Percentiles rank a stretch among this genome's conserved stretches.
Conservation (phyloP, 2,113 vertebrate species). For the Pampusana beccarii region DNA sequence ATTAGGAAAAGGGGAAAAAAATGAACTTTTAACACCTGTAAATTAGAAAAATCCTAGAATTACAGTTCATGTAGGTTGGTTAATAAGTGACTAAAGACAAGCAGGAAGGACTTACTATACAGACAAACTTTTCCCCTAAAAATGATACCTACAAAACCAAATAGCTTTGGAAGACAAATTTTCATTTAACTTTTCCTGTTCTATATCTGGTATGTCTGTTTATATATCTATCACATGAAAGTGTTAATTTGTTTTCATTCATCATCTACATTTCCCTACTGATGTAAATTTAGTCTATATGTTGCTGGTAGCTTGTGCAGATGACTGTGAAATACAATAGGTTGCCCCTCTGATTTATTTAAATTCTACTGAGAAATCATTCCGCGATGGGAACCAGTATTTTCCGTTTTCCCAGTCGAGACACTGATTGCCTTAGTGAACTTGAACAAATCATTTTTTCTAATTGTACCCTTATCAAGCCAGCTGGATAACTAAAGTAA, state of each 20-base stretch:
- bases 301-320: not conserved
- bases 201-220: not conserved
- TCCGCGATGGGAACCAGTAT: not conserved
- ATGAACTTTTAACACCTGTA: not conserved
- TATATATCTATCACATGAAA: not conserved
- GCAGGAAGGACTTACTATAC: not conserved
- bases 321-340: constrained; percentile 25
- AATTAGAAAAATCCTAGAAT: not conserved
- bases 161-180: not conserved
- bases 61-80: not conserved
- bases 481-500: constrained; percentile 3
- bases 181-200: not conserved
- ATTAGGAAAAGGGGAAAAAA: not conserved
- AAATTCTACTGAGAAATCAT: constrained; percentile 11
- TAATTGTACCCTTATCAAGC: constrained; percentile 9
- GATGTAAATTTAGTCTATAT: not conserved
- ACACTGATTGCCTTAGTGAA: constrained; percentile 4
- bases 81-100: not conserved
- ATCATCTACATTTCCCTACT: not conserved
- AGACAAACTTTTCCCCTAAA: not conserved
- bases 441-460: not conserved
- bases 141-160: not conserved
- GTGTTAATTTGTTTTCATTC: not conserved
- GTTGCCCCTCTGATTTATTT: constrained; percentile 48
- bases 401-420: constrained; percentile 38